Percentiles rank a stretch among this genome's conserved stretches.
Conservation (phyloP, 2,797 vertebrate genomes). For the Alexandromys oeconomus region DNA sequence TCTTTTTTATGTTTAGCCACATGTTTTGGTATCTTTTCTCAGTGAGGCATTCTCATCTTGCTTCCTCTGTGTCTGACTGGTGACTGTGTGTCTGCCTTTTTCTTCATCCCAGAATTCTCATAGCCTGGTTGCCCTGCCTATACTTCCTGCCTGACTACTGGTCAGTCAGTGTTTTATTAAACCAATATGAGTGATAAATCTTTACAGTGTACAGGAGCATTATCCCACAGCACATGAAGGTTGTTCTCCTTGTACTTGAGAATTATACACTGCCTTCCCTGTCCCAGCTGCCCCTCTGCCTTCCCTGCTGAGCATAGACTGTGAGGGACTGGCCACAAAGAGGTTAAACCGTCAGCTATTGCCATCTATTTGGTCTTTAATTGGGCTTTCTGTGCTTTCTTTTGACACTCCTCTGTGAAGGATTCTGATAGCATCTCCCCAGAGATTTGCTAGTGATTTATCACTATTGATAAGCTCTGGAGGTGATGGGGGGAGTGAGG, state of each 20-base stretch:
- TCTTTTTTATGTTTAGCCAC: too few species aligned
- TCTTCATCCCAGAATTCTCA: too few species aligned
- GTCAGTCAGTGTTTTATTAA: too few species aligned
- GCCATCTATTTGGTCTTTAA: conserved; percentile 65
- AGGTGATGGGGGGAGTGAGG: neutral
- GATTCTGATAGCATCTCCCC: conserved; percentile 60
- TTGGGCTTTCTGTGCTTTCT: conserved; percentile 69
- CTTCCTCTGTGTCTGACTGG: too few species aligned
- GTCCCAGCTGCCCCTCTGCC: neutral
- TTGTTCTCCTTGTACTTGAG: neutral
- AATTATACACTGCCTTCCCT: neutral
- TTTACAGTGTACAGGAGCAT: too few species aligned
- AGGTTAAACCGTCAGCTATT: conserved; percentile 45
- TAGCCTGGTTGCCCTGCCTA: too few species aligned
- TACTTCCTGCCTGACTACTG: too few species aligned
- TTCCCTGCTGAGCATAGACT: neutral
- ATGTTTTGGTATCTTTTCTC: too few species aligned
- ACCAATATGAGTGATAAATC: too few species aligned
- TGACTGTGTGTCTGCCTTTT: too few species aligned
- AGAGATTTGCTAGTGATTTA: conserved; percentile 70
- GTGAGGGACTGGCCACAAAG: conserved; percentile 3
- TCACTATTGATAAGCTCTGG: conserved; percentile 57
- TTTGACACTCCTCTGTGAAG: conserved; percentile 66
- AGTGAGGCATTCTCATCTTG: too few species aligned
- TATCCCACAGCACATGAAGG: neutral